These are phyloP conservation scores for Bhutanitis thaidina DNA, from an alignment of 2,888 invertebrate species.

Conservation along the genomic window DNA sequence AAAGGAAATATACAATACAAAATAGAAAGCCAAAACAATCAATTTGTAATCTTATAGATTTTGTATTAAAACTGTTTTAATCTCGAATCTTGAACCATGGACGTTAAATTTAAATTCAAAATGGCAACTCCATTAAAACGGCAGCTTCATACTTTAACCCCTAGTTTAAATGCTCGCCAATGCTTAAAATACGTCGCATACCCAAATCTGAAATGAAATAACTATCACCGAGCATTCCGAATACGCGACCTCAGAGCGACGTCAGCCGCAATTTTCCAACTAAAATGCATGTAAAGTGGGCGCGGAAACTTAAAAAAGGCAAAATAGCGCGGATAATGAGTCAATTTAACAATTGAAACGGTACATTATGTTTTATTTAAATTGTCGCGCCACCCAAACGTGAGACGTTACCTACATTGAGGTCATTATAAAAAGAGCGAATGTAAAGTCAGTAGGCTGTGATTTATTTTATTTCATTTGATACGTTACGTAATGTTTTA, in stretches of 20 bases:
- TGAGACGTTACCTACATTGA: constrained; percentile 1
- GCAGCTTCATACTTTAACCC: no score
- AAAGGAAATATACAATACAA: no score
- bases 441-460: neutral
- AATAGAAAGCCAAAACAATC: no score
- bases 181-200: no score
- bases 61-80: no score
- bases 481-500: no score
- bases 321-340: neutral
- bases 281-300: neutral
- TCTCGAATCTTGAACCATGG: no score
- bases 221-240: neutral
- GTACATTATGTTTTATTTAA: constrained; percentile 7
- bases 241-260: neutral
- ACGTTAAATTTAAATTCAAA: no score
- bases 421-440: neutral
- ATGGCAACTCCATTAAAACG: no score
- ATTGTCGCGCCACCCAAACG: constrained; percentile 1
- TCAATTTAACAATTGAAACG: constrained; percentile 11
- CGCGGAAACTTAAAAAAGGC: neutral
- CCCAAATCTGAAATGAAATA: no score
- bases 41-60: no score
- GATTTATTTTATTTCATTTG: neutral
- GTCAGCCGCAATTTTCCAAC: neutral
- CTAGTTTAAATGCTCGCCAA: no score